Conservation (phyloP, 2,797 vertebrate genomes). For the Helicolenus hilgendorfi region DNA sequence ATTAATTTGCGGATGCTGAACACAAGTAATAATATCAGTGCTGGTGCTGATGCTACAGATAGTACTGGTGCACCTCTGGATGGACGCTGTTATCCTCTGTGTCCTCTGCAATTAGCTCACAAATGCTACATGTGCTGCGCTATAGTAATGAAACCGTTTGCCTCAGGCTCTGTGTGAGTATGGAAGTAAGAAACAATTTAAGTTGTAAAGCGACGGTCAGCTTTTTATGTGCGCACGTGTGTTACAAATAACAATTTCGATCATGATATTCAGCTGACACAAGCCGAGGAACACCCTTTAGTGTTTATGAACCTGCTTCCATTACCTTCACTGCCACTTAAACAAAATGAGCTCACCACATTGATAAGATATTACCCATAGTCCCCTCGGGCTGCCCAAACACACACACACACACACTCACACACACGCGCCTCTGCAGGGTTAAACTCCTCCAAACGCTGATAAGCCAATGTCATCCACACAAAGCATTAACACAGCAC, state of each 20-base stretch:
- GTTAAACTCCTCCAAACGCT: constrained; percentile 66
- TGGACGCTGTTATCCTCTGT: constrained; percentile 5
- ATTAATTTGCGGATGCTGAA: constrained; percentile 61
- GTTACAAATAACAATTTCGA: constrained; percentile 53
- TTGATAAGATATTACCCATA: constrained; percentile 75
- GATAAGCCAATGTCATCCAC: constrained; percentile 87
- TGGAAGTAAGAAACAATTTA: background rate
- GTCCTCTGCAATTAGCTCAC: constrained; percentile 43
- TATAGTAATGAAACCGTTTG: constrained; percentile 37
- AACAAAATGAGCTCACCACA: constrained; percentile 76
- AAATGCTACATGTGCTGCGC: constrained; percentile 8
- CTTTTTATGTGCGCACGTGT: background rate
- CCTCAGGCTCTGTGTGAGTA: constrained; percentile 11
- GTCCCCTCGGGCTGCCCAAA: constrained; percentile 19
- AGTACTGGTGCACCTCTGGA: background rate
- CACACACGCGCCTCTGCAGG: constrained; percentile 24
- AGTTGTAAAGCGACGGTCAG: constrained; percentile 34
- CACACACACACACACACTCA: constrained; percentile 5
- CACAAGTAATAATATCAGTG: constrained; percentile 34
- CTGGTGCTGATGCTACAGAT: constrained; percentile 33
- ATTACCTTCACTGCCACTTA: constrained; percentile 75
- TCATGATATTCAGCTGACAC: constrained; percentile 52
- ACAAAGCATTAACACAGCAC: constrained; percentile 70
- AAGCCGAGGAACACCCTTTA: constrained; percentile 34
- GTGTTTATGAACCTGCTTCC: constrained; percentile 67